Conservation (phyloP, 2,888 invertebrate genomes). For the Lacanobia oleracea region DNA sequence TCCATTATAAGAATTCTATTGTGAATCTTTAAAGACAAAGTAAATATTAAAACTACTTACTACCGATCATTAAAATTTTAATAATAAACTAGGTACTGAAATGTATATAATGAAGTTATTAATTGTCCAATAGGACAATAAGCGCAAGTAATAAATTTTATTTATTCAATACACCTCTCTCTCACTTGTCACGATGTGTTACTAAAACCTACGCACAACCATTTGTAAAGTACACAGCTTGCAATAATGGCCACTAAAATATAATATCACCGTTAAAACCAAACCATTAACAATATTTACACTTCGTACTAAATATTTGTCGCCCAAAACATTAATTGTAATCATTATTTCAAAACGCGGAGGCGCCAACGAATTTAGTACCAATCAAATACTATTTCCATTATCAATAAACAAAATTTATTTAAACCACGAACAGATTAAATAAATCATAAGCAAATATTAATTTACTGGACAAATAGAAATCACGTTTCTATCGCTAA, state of each 20-base stretch:
- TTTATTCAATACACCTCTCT: background rate
- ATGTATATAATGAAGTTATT: background rate
- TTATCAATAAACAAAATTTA: conserved; percentile 44
- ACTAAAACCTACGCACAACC: conserved; percentile 36
- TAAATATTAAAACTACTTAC: background rate
- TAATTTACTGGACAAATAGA: conserved; percentile 58
- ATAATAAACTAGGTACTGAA: background rate
- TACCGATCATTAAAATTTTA: background rate
- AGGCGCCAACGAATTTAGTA: conserved; percentile 42
- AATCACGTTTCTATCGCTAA: conserved; percentile 50
- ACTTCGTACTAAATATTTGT: conserved; percentile 30
- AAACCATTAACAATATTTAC: conserved; percentile 48
- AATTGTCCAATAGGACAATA: too few species aligned
- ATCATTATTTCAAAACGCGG: conserved; percentile 25
- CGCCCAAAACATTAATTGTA: conserved; percentile 22
- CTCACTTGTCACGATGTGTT: conserved; percentile 15
- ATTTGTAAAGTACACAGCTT: conserved; percentile 31
- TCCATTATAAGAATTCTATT: too few species aligned
- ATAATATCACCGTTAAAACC: conserved; percentile 19
- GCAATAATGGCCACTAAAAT: conserved; percentile 34
- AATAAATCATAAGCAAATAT: conserved; percentile 53
- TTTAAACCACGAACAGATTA: conserved; percentile 33
- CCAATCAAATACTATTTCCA: conserved; percentile 38
- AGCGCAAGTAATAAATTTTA: conserved; percentile 33
- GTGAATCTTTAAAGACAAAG: background rate